Conservation (phyloP, 2,888 invertebrate genomes). For the Micoletzkya japonica region DNA sequence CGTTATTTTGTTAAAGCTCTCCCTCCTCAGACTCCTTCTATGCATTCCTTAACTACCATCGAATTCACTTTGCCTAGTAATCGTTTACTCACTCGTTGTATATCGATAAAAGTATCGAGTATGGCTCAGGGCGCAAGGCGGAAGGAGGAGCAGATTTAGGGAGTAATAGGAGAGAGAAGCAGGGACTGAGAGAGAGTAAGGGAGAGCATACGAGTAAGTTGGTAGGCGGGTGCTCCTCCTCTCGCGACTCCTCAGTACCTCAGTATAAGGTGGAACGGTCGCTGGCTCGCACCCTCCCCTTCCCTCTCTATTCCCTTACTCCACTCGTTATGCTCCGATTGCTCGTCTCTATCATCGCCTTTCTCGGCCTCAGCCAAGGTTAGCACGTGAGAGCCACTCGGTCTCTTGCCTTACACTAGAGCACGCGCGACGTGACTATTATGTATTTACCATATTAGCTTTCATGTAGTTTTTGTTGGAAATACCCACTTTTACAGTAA, state of each 20-base stretch:
- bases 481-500: too few species aligned
- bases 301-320: neutral
- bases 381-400: neutral
- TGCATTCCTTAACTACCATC: too few species aligned
- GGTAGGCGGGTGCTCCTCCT: neutral
- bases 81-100: too few species aligned
- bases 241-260: too few species aligned
- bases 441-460: neutral
- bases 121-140: neutral
- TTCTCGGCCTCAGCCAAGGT: neutral
- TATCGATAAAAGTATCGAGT: too few species aligned
- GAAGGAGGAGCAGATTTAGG: neutral
- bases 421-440: too few species aligned
- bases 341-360: neutral
- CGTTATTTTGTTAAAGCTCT: too few species aligned
- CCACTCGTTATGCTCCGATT: neutral
- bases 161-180: neutral
- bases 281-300: neutral
- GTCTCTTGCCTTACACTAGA: too few species aligned
- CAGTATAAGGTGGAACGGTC: too few species aligned
- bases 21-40: too few species aligned
- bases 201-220: neutral
- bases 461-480: too few species aligned
- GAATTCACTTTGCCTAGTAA: too few species aligned
- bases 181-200: neutral